Conservation (phyloP, 2,797 vertebrate genomes). For the Denticeps clupeoides region DNA sequence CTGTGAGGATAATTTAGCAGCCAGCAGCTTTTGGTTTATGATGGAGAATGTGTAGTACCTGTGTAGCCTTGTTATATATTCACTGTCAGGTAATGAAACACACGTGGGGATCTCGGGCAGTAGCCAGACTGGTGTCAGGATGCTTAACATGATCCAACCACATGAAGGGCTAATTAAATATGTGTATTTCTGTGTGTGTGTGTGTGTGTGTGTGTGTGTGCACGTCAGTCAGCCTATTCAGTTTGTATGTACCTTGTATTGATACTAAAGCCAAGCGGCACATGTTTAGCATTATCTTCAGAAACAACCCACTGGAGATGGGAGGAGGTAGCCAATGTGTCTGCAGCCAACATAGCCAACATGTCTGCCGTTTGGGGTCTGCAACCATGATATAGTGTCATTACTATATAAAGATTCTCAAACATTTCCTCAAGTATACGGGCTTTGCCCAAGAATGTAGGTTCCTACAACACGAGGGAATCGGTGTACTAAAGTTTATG, state of each 20-base stretch:
- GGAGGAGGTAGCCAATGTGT: not conserved
- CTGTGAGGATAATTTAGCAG: slow-evolving; percentile 26
- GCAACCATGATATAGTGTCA: not conserved
- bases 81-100: slow-evolving; percentile 58
- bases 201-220: slow-evolving; percentile 35
- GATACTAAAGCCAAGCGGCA: slow-evolving; percentile 55
- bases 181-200: slow-evolving; percentile 19
- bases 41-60: slow-evolving; percentile 42
- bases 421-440: not conserved
- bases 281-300: slow-evolving; percentile 55
- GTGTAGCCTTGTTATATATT: slow-evolving; percentile 37
- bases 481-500: slow-evolving; percentile 15
- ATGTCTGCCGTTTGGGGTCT: slow-evolving; percentile 7
- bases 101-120: slow-evolving; percentile 56
- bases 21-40: slow-evolving; percentile 37
- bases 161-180: slow-evolving; percentile 64
- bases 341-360: slow-evolving; percentile 40
- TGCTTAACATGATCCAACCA: slow-evolving; percentile 62
- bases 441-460: not conserved
- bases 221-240: not conserved
- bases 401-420: not conserved
- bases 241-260: slow-evolving; percentile 37
- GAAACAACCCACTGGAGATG: slow-evolving; percentile 10
- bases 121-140: slow-evolving; percentile 65
- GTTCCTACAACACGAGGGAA: slow-evolving; percentile 1